These are phyloP conservation scores for Orientallactaga bullata DNA, from an alignment of 2,113 vertebrate genomes.

Conservation along the genomic window DNA sequence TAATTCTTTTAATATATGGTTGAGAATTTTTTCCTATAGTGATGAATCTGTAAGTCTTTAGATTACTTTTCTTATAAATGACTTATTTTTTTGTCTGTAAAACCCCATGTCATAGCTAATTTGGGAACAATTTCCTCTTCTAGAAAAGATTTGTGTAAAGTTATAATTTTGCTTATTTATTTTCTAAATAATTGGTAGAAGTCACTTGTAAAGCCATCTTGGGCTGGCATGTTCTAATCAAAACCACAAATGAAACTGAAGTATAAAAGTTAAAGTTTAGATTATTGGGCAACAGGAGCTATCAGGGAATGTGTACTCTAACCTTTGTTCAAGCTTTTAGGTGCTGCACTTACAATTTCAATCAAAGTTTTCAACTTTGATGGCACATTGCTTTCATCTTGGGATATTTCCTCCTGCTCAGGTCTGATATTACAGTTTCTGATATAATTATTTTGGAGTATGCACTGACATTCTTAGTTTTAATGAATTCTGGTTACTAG, in stretches of 20 bases:
- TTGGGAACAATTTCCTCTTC: background rate
- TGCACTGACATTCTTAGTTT: background rate
- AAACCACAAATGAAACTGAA: background rate
- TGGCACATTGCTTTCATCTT: background rate
- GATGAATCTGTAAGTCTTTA: background rate
- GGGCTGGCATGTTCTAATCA: background rate
- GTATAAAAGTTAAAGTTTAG: background rate
- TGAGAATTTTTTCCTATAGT: background rate
- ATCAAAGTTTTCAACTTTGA: background rate
- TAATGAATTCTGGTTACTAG: background rate
- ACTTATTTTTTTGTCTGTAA: background rate
- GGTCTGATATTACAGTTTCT: background rate
- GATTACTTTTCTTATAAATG: background rate
- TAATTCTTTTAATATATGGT: background rate
- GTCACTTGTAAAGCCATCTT: background rate
- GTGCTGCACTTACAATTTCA: background rate
- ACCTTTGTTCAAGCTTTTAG: background rate
- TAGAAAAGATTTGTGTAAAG: background rate
- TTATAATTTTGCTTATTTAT: background rate
- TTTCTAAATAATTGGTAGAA: background rate
- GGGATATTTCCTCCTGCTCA: background rate
- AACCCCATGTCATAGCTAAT: background rate
- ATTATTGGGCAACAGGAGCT: background rate
- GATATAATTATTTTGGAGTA: background rate
- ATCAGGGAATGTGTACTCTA: background rate